Conservation (phyloP, 2,888 invertebrate species). For the Orthosia gothica region DNA sequence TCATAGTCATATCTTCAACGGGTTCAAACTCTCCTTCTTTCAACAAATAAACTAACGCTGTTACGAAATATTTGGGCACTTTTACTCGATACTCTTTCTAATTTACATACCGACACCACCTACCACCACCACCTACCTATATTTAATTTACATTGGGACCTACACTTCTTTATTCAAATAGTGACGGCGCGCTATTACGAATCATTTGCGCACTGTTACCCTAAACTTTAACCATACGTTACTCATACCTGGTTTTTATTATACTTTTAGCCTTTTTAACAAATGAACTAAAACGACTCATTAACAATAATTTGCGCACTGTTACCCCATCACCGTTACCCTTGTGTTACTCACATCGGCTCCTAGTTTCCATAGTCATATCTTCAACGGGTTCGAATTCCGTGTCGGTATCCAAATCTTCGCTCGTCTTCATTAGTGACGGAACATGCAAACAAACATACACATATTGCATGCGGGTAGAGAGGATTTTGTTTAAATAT, state of each 20-base stretch:
- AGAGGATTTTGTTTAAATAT: constrained; percentile 47
- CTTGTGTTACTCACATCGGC: constrained; percentile 91
- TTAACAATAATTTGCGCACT: background rate
- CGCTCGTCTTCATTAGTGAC: constrained; percentile 90
- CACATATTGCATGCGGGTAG: constrained; percentile 68
- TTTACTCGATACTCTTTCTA: too few species aligned
- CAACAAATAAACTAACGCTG: too few species aligned
- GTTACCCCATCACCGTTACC: constrained; percentile 8
- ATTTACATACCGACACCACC: too few species aligned
- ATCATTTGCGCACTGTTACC: background rate
- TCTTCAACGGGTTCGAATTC: constrained; percentile 94
- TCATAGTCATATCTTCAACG: constrained; percentile 93
- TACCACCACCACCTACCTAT: background rate
- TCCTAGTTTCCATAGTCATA: constrained; percentile 93
- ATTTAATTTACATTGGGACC: too few species aligned
- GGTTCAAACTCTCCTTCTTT: constrained; percentile 91
- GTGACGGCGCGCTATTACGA: background rate
- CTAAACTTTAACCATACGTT: too few species aligned
- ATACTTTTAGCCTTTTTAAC: too few species aligned
- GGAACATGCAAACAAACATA: constrained; percentile 69
- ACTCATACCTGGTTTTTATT: too few species aligned
- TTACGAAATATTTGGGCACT: too few species aligned
- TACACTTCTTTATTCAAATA: too few species aligned
- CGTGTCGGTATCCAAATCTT: constrained; percentile 93
- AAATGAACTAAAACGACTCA: too few species aligned